Evolutionary conservation across 2,888 invertebrate genomes (phyloP).

Genomic region (Sussaba pulchella): DNA sequence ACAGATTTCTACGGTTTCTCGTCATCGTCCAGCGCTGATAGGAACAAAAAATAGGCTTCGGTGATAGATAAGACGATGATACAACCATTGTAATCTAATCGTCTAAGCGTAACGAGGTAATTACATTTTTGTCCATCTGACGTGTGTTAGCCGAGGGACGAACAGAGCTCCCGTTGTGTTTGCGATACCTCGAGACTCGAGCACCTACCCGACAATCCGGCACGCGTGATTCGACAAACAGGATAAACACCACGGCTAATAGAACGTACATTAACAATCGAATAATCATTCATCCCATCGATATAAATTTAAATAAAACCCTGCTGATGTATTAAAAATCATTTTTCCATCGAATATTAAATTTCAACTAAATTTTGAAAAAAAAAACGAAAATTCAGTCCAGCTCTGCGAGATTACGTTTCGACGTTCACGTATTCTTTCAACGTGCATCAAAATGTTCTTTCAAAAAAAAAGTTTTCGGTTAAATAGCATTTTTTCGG

Average conservation of each 20-base stretch:
- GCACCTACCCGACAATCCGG: conserved; percentile 33
- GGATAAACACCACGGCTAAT: not conserved
- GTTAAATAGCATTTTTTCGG: no score
- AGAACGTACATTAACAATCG: no score
- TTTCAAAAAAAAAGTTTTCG: no score
- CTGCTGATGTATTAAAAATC: no score
- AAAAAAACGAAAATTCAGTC: no score
- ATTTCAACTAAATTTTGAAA: no score
- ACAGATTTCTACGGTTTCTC: conserved; percentile 17
- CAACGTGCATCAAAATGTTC: no score
- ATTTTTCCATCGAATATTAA: no score
- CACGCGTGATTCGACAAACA: conserved; percentile 14
- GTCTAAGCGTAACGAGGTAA: conserved; percentile 48
- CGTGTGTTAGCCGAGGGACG: conserved; percentile 7
- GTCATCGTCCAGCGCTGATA: conserved; percentile 6
- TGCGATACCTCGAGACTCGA: conserved; percentile 47
- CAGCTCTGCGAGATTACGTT: no score
- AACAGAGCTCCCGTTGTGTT: conserved; percentile 17
- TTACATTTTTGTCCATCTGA: conserved; percentile 49
- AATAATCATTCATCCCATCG: no score
- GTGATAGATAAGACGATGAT: conserved; percentile 57
- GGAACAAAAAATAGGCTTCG: conserved; percentile 45
- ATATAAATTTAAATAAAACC: no score
- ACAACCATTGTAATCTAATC: conserved; percentile 60
- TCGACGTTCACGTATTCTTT: no score